These are phyloP conservation scores for Sceloporus undulatus DNA, from an alignment of 2,113 vertebrate genomes.

Conservation along the genomic window DNA sequence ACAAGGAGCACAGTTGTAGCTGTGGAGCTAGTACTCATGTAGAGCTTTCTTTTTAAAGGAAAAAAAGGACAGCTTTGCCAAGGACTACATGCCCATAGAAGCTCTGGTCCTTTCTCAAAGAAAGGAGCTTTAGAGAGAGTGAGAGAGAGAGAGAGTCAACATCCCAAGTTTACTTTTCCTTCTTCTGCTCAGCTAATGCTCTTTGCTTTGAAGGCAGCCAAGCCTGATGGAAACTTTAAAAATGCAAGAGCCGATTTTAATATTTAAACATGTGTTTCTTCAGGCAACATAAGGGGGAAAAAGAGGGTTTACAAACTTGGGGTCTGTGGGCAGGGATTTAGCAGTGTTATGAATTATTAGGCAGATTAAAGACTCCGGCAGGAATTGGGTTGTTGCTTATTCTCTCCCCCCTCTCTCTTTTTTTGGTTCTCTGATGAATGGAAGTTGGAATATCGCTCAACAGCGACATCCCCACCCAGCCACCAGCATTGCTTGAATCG, in stretches of 20 bases:
- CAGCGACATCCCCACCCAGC: background rate
- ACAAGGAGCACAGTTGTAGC: background rate
- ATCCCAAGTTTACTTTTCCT: conserved; percentile 30
- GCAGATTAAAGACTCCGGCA: conserved; percentile 27
- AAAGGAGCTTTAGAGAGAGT: background rate
- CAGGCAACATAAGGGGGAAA: background rate
- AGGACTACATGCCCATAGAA: background rate
- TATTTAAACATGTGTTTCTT: conserved; percentile 37
- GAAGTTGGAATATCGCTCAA: background rate
- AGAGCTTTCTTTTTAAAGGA: background rate
- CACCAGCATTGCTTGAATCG: background rate
- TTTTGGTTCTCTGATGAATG: background rate
- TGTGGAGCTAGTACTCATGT: no score
- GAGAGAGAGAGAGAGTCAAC: conserved; percentile 11
- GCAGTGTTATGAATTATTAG: conserved; percentile 33
- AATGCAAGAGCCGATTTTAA: conserved; percentile 24
- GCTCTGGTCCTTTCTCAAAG: background rate
- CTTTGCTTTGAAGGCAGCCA: conserved; percentile 16
- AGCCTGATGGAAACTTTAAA: conserved; percentile 21
- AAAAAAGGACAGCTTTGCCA: background rate
- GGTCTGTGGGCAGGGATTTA: conserved; percentile 20
- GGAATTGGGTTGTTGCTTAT: background rate
- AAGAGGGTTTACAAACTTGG: background rate
- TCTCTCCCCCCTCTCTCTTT: background rate
- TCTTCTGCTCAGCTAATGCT: background rate